These are phyloP conservation scores for Amazona vittata DNA, from an alignment of 2,113 vertebrate genomes.

Conservation along the genomic window DNA sequence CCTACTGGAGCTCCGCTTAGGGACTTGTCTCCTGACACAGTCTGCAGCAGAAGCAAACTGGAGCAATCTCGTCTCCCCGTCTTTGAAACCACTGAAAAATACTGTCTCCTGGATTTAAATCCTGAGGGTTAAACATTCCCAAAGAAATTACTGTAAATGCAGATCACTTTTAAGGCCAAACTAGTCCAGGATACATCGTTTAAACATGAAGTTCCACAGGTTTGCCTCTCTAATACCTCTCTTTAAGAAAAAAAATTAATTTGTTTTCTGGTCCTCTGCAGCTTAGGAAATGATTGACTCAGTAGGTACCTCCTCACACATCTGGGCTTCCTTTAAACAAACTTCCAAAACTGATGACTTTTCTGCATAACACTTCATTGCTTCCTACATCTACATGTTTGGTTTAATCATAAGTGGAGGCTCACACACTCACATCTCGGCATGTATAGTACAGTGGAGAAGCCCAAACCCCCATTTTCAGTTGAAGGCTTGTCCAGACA, in stretches of 20 bases:
- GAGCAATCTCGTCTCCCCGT: not conserved
- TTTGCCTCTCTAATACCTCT: not conserved
- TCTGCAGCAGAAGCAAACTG: not conserved
- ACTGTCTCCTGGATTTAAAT: not conserved
- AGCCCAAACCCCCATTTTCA: not conserved
- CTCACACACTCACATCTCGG: not conserved
- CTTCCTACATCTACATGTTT: not conserved
- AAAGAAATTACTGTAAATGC: not conserved
- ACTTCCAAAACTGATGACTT: not conserved
- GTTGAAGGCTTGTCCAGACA: constrained; percentile 16
- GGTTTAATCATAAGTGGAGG: not conserved
- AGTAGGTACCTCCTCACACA: not conserved
- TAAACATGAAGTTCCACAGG: not conserved
- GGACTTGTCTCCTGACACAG: not conserved
- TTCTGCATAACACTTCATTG: not conserved
- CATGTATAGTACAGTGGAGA: not conserved
- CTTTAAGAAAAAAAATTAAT: not conserved
- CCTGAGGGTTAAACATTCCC: not conserved
- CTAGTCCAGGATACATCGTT: not conserved
- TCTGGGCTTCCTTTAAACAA: constrained; percentile 30
- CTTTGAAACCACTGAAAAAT: not conserved
- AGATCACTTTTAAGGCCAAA: not conserved
- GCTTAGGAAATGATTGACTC: not conserved
- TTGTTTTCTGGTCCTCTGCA: constrained; percentile 14
- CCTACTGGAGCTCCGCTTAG: not conserved